Evolutionary conservation across 2,797 vertebrate genomes (phyloP).

Genomic region (Loriculus beryllinus): DNA sequence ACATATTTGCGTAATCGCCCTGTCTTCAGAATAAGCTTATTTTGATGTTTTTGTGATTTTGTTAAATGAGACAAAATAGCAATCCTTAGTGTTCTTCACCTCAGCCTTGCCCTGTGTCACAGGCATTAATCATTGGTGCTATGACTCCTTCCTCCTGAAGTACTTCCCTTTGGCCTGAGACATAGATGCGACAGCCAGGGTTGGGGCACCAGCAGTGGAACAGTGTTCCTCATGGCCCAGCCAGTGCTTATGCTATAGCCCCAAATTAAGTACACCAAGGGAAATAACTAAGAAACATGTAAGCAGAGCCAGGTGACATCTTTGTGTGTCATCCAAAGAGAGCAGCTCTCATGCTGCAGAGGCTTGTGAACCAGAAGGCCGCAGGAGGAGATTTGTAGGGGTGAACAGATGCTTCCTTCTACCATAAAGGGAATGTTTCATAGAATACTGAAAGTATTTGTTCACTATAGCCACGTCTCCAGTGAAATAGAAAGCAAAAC

Average conservation of each 20-base stretch:
- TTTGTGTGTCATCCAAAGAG: background rate
- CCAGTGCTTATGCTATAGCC: background rate
- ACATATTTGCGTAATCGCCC: background rate
- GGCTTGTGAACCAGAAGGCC: background rate
- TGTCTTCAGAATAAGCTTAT: background rate
- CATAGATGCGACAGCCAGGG: fast-evolving
- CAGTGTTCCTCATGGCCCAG: fast-evolving
- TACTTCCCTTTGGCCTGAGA: background rate
- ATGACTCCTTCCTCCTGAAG: background rate
- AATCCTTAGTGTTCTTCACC: background rate
- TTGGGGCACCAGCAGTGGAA: background rate
- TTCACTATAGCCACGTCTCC: background rate
- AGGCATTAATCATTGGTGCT: background rate
- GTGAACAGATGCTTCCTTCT: background rate
- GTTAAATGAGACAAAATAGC: background rate
- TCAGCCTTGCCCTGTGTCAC: background rate
- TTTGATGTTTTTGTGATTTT: background rate
- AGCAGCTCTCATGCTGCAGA: background rate
- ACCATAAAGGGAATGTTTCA: background rate
- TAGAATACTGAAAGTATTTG: background rate
- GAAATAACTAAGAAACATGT: background rate
- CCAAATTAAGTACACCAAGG: background rate
- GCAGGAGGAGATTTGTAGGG: background rate
- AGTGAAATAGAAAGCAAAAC: background rate
- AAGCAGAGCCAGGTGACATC: background rate